These are phyloP conservation scores for Nibea coibor DNA, from an alignment of 2,113 vertebrate genomes.

Conservation along the genomic window DNA sequence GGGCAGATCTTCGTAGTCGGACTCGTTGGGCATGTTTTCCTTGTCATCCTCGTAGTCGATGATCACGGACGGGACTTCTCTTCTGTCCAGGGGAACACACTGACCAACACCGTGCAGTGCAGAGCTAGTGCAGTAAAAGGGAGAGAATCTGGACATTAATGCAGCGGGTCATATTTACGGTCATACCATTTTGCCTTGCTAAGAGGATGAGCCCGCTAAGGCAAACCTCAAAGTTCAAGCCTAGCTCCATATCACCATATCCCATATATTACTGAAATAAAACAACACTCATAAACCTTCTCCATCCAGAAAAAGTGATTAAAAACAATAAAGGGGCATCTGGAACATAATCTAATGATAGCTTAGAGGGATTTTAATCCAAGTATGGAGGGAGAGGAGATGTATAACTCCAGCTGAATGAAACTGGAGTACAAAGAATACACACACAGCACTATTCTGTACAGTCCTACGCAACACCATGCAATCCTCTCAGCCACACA, in stretches of 20 bases:
- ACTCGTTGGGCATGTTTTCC: slow-evolving; percentile 97
- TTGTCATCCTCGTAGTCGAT: slow-evolving; percentile 98
- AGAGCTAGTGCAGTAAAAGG: slow-evolving; percentile 80
- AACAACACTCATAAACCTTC: not conserved
- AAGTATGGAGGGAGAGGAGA: slow-evolving; percentile 28
- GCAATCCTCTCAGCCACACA: slow-evolving; percentile 38
- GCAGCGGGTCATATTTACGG: not conserved
- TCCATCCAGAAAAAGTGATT: slow-evolving; percentile 17
- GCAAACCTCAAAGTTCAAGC: not conserved
- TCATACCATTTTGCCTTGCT: not conserved
- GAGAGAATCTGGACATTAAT: slow-evolving; percentile 7
- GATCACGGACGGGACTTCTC: slow-evolving; percentile 95
- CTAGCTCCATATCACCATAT: not conserved
- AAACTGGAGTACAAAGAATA: slow-evolving; percentile 37
- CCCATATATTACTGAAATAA: slow-evolving; percentile 8
- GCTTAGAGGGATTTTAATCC: slow-evolving; percentile 60
- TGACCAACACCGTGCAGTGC: slow-evolving; percentile 88
- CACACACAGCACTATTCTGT: slow-evolving; percentile 30
- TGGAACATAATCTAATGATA: slow-evolving; percentile 22
- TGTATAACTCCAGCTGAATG: slow-evolving; percentile 35
- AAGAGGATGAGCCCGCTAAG: not conserved
- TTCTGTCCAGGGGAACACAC: slow-evolving; percentile 89
- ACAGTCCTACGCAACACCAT: slow-evolving; percentile 44
- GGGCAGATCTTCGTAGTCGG: slow-evolving; percentile 94
- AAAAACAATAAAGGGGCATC: slow-evolving; percentile 43